A percentile compares a stretch with the other conserved stretches of the same genome.
These are phyloP conservation scores for Brachionus angularis DNA, from an alignment of 1,140 invertebrate genomes.

Conservation along the genomic window DNA sequence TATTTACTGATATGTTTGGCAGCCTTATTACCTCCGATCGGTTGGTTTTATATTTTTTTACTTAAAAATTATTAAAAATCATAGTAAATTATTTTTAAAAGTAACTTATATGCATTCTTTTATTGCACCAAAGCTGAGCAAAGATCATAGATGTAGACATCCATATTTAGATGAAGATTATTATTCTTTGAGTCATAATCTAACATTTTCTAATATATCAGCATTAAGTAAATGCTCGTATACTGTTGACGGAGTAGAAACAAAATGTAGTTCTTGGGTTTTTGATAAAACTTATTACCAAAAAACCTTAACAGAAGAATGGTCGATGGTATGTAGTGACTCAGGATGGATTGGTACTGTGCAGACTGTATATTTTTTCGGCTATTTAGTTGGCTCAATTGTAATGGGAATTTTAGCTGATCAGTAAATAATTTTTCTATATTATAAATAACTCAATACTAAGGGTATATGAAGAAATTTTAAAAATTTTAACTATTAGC, in stretches of 20 bases:
- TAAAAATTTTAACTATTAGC: no score
- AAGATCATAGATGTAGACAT: slow-evolving; percentile 18
- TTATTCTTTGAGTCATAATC: slow-evolving; percentile 2
- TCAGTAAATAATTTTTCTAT: slow-evolving; percentile 36
- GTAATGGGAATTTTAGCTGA: slow-evolving; percentile 40
- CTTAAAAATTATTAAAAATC: no score
- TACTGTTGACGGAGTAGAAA: neutral
- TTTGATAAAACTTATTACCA: slow-evolving; percentile 20
- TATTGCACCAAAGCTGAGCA: slow-evolving; percentile 20
- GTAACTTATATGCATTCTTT: slow-evolving; percentile 38
- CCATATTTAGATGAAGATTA: neutral
- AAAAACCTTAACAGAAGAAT: slow-evolving; percentile 39
- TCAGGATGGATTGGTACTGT: neutral
- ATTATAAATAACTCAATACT: neutral
- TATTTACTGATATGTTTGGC: slow-evolving; percentile 39
- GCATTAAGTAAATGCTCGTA: neutral
- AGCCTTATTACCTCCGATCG: slow-evolving; percentile 30
- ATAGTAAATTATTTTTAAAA: no score
- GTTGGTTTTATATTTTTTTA: no score
- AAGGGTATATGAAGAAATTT: neutral
- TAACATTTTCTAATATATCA: neutral
- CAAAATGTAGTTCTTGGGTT: slow-evolving; percentile 17
- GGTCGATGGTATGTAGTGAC: slow-evolving; percentile 13
- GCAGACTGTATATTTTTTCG: slow-evolving; percentile 40
- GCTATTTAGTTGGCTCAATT: slow-evolving; percentile 41